Conservation (phyloP, 2,113 vertebrate species). For the Meles meles region DNA sequence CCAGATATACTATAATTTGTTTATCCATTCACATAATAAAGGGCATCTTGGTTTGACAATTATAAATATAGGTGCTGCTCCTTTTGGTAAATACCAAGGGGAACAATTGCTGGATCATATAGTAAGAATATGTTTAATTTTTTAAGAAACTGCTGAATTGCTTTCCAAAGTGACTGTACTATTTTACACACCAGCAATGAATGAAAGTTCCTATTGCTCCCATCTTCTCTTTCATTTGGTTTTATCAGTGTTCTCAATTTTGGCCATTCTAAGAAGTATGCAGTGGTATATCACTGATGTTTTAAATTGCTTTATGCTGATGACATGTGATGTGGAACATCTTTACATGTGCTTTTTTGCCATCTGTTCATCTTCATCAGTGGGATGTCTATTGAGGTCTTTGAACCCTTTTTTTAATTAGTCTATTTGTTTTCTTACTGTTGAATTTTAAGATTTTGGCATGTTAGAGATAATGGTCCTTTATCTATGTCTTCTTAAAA, state of each 20-base stretch:
- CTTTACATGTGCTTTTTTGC: background rate
- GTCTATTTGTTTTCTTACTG: background rate
- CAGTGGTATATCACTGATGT: background rate
- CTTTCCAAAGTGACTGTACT: background rate
- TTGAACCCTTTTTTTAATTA: background rate
- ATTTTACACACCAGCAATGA: background rate
- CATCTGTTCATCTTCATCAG: background rate
- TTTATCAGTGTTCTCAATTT: background rate
- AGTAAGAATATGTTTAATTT: background rate
- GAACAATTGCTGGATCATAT: background rate
- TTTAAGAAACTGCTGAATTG: background rate
- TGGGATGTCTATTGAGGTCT: background rate
- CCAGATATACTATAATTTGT: background rate
- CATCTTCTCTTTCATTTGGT: background rate
- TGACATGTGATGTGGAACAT: background rate
- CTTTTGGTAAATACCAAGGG: background rate
- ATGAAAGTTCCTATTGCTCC: background rate
- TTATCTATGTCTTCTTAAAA: background rate
- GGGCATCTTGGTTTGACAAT: background rate
- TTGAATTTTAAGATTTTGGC: background rate
- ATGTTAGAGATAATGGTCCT: background rate
- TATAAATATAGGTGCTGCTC: background rate
- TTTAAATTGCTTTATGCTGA: background rate
- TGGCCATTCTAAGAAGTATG: background rate
- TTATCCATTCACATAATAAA: background rate